These are phyloP conservation scores for Sitta carolinensis DNA, from an alignment of 2,797 vertebrate species.

Conservation along the genomic window DNA sequence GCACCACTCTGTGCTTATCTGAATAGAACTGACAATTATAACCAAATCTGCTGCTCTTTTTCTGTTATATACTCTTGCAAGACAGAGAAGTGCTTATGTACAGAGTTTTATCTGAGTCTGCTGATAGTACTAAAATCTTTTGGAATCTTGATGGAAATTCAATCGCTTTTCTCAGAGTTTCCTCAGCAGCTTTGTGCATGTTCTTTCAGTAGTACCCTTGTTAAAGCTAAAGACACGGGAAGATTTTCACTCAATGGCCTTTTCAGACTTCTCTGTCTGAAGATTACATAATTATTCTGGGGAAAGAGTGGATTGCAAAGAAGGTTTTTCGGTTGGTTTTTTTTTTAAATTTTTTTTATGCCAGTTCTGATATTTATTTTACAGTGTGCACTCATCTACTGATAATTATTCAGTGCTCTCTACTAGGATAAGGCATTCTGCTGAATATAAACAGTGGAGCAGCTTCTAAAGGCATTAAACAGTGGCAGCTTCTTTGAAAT, in stretches of 20 bases:
- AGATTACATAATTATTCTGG: conserved; percentile 5
- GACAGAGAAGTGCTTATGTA: conserved; percentile 51
- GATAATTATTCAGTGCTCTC: conserved; percentile 27
- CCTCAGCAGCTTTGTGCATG: background rate
- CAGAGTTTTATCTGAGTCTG: conserved; percentile 55
- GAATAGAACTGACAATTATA: conserved; percentile 47
- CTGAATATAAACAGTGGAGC: conserved; percentile 26
- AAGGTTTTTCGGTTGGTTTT: background rate
- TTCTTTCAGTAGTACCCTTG: background rate
- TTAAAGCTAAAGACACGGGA: background rate
- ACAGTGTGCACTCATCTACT: background rate
- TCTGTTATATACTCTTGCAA: conserved; percentile 11
- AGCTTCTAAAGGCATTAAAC: conserved; percentile 38
- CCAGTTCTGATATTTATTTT: conserved; percentile 49
- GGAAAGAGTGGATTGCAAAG: background rate
- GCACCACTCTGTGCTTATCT: conserved; percentile 9
- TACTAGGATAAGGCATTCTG: conserved; percentile 16
- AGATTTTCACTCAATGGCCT: conserved; percentile 12
- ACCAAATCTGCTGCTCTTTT: conserved; percentile 40
- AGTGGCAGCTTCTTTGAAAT: conserved; percentile 47
- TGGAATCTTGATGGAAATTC: conserved; percentile 56
- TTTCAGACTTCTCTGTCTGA: background rate
- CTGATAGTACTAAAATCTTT: conserved; percentile 61
- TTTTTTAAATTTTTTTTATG: background rate
- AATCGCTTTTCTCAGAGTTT: conserved; percentile 21